Evolutionary conservation across 2,113 vertebrate genomes (phyloP).

Genomic region (Chaenogobius annularis): DNA sequence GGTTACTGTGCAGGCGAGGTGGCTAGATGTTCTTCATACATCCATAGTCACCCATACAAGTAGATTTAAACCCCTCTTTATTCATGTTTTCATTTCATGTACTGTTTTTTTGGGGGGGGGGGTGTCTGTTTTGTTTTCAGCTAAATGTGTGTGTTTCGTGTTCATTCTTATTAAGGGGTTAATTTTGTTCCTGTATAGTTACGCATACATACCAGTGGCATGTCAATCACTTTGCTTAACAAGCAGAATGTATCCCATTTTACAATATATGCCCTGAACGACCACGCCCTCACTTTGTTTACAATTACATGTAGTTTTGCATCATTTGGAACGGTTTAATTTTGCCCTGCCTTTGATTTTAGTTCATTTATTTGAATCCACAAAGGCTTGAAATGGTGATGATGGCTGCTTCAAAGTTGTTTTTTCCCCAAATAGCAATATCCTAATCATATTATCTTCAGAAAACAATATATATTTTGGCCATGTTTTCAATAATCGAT

Average conservation of each 20-base stretch:
- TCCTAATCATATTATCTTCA: constrained; percentile 32
- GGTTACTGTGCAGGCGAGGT: constrained; percentile 71
- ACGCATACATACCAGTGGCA: constrained; percentile 68
- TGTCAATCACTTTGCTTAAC: constrained; percentile 73
- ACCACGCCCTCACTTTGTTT: constrained; percentile 74
- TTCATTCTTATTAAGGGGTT: constrained; percentile 47
- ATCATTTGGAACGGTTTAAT: constrained; percentile 36
- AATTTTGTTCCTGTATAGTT: constrained; percentile 52
- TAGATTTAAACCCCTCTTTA: constrained; percentile 25
- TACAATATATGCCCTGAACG: constrained; percentile 57
- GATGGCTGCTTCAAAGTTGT: constrained; percentile 27
- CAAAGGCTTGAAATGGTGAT: constrained; percentile 83
- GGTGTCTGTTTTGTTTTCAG: constrained; percentile 18
- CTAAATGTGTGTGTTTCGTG: constrained; percentile 57
- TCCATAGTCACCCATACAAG: constrained; percentile 38
- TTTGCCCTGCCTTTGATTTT: constrained; percentile 62
- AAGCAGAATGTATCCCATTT: constrained; percentile 78
- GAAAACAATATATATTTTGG: constrained; percentile 9
- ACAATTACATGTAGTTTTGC: constrained; percentile 45
- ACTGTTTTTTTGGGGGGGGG: constrained; percentile 4
- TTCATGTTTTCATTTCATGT: constrained; percentile 39
- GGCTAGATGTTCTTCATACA: constrained; percentile 55
- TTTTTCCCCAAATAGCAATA: constrained; percentile 43
- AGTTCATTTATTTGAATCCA: constrained; percentile 54
- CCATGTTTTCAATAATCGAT: background rate